Base-by-base conservation (phyloP, 2,113 vertebrate genomes). In the Vombatus ursinus region DNA sequence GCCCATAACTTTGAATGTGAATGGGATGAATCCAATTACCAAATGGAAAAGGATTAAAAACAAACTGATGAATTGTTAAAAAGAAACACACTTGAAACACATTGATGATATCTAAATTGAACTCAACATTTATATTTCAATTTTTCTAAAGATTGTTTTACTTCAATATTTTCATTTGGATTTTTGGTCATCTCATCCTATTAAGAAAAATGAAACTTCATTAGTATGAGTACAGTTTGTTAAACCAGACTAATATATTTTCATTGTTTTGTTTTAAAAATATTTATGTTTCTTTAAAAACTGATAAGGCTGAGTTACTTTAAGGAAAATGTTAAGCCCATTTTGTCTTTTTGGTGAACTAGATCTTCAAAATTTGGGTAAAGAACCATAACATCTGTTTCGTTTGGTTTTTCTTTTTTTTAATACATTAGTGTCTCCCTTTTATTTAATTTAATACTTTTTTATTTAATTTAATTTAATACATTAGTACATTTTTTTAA, bases 211-310 rank as follows among this genome's bases (percentile, higher is more conserved):
- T 98, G 98, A 98, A 98, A 97, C 98, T 97, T 98, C 68, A 91
- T 97, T 98, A 98, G 84, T 94, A 98, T 98, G 97, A 98, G 96
- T 98, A 97, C 98, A 98, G 94, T 98, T 98, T 98, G 98, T 98
- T 98, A 98, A 98, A 98, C 97, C 97, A 97, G 98, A 98, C 95
- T 97, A 97, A 97, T 98, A 98, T 98, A 96, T 98, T 98, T 98
- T 68, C 31, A 37, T 37, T 68, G 57, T 68, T 61, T 57, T 54
- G 57, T 61, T 68, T 98, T 98, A 98, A 98, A 97, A 96, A 53
- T 99, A 98, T 99, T 99, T 98, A 97, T 98, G 98, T 98, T 98
- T 98, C 98, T 98, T 98, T 98, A 98, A 98, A 98, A 98, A 98
- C 96, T 97, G 96, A 96, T 98, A 97, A 98, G 95, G 96, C 96